Evolutionary conservation across 2,797 vertebrate genomes (phyloP).

Genomic region (Kryptopterus vitreolus): DNA sequence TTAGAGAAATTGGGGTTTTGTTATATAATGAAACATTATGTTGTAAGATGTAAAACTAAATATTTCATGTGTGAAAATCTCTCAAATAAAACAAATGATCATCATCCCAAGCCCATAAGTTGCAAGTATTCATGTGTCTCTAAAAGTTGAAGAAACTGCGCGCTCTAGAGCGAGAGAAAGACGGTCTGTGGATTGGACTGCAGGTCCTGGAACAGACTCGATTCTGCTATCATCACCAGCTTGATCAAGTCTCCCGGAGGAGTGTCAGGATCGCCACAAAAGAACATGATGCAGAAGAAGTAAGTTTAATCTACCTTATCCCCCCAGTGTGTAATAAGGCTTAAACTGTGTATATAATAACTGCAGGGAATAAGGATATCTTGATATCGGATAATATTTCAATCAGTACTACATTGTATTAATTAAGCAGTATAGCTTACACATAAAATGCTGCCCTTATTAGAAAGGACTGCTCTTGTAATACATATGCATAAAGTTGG

Average conservation of each 20-base stretch:
- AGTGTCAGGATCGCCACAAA: slow-evolving; percentile 39
- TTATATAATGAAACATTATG: not conserved
- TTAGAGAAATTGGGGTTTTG: not conserved
- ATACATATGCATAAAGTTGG: not conserved
- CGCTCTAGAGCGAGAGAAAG: slow-evolving; percentile 79
- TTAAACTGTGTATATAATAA: not conserved
- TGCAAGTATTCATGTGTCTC: not conserved
- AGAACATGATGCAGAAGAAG: slow-evolving; percentile 2
- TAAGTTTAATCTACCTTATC: not conserved
- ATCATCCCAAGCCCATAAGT: not conserved
- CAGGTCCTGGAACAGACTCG: slow-evolving; percentile 75
- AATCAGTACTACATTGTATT: not conserved
- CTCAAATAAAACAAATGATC: not conserved
- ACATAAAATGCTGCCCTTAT: not conserved
- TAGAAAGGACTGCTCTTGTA: slow-evolving; percentile 8
- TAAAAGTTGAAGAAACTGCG: slow-evolving; percentile 77
- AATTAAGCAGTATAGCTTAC: not conserved
- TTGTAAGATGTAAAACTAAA: not conserved
- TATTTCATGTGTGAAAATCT: not conserved
- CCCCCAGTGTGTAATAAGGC: not conserved
- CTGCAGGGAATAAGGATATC: not conserved
- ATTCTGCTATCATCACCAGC: slow-evolving; percentile 74
- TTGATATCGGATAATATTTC: not conserved
- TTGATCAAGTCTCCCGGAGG: slow-evolving; percentile 64
- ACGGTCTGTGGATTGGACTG: slow-evolving; percentile 77